Base-by-base conservation (phyloP, 2,797 vertebrate genomes). In the Lophotriccus pileatus region DNA sequence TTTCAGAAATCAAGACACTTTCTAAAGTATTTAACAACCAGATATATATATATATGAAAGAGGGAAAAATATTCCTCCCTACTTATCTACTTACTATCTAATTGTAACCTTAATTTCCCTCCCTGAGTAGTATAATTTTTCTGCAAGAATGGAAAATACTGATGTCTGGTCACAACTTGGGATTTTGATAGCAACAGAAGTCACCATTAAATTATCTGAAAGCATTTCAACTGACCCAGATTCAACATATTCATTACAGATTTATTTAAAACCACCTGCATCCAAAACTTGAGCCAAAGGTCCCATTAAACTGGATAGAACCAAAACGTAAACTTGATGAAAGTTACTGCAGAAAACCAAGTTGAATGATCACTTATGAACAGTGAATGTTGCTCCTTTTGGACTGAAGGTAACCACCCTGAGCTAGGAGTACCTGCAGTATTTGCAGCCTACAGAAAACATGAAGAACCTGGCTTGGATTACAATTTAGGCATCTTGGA, bases 1-100 rank as follows among this genome's bases (percentile, higher is more conserved):
- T 58, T 89, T 95, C 76, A 94, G 68, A 92, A 94, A 82, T n/a
- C 68, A 79, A 53, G 30, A 44, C 17, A 28, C 7, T 77, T 92
- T 62, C 34, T 66, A 6, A 94, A 85, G 6, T 60, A 64, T 79
- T 92, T 78, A 87, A 41, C 22, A 32, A n/a, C 28, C 27, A 44
- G 16, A 55, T 56, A 80, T 28, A 55, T 56, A 80, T 28, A 68
- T 62, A 73, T 20, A 25, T 30, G 36, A 93, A 84, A 75, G 17
- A 80, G 12, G 7, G 30, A 52, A 67, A 91, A 93, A 39, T 44
- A 58, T 12, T 68, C 47, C 22, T 85, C 53, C 46, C 7, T 90
- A 36, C 25, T 58, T 81, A n/a, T n/a, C 52, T 69, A 52, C 47
- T 68, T 86, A 21, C 32, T 68, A 67, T n/a, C 30, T 41, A 86